A percentile compares a stretch with the other conserved stretches of the same genome.
phyloP scores from a whole-genome alignment of 37 sponge, comb jelly and placozoan genomes.

The Crambe crambe region DNA sequence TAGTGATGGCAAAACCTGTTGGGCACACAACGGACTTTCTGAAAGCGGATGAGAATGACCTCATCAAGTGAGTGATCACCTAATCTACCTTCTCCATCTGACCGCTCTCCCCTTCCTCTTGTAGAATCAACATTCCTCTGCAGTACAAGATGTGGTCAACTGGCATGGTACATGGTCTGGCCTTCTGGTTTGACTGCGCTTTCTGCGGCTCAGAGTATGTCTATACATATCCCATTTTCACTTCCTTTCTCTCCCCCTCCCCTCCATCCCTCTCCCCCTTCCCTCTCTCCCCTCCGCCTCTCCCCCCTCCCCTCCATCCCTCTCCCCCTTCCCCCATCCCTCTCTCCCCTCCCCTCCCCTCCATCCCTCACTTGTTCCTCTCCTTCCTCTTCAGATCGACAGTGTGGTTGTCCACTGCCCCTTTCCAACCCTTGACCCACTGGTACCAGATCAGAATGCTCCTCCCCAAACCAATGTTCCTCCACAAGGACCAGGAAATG shows the following conservation, averaged over 20 bases:
- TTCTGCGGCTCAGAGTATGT: slow-evolving; percentile 91
- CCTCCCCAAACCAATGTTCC: slow-evolving; percentile 77
- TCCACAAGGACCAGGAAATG: slow-evolving; percentile 66
- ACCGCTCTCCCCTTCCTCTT: background rate
- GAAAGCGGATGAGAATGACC: slow-evolving; percentile 73
- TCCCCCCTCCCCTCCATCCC: background rate
- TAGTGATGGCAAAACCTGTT: slow-evolving; percentile 83
- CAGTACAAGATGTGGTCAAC: slow-evolving; percentile 44
- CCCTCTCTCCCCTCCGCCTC: background rate
- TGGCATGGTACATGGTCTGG: slow-evolving; percentile 92
- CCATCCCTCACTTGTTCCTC: background rate
- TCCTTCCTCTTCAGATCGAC: slow-evolving; percentile 44
- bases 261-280: background rate
- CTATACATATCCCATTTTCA: background rate
- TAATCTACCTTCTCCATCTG: background rate
- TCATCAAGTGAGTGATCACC: slow-evolving; percentile 62
- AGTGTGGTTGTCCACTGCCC: slow-evolving; percentile 94
- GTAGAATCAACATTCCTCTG: slow-evolving; percentile 81
- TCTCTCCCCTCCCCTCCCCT: background rate
- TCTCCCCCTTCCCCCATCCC: background rate
- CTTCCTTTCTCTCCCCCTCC: background rate
- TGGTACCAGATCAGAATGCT: slow-evolving; percentile 99
- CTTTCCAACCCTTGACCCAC: slow-evolving; percentile 98
- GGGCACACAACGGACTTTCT: slow-evolving; percentile 83
- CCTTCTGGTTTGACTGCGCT: slow-evolving; percentile 99